Evolutionary conservation across 2,888 invertebrate genomes (phyloP), one percentile per base, ranked within the genome.

Genomic region (Microctonus aethiopoides): DNA sequence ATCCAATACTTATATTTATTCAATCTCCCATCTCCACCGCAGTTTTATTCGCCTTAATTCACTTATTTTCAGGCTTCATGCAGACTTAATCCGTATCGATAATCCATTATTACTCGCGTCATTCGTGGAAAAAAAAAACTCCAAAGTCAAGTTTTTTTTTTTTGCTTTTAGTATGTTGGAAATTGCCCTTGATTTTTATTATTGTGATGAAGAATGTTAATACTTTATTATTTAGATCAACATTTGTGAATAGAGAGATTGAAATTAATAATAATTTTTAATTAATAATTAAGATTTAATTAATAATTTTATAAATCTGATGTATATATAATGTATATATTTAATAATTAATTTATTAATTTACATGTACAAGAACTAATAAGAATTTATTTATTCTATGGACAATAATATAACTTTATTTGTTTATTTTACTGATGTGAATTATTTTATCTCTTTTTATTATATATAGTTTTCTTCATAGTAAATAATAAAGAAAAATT

Each of bases 71-170:
- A 75, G 84, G 85, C 84, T 84, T 85, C 83, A 56, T 59, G 56
- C 51, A 81, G 46, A 7, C 72, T 71, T 71, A 69, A 74, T 66
- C 69, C 39, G 16, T 56, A 61, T 77, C 16, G 85, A 85, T 86
- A 74, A 86, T 84, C 86, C 74, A 71, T 77, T 68, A 75, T 75
- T 76, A 74, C 79, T 83, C 80, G 83, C 82, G 83, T 79, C 81
- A 76, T 36, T 65, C 16, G 20, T 10, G 6, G 57, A n/a, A 16
- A 78, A 81, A 80, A 78, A 74, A 74, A 32, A 74, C 69, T 67
- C 80, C 81, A 83, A 81, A 56, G 24, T 56, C 56, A 56, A 56
- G 56, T 56, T n/a, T 26, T 13, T 56, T 56, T 56, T 26, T 22
- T 24, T 26, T 7, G 6, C 13, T 9, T 54, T 22, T 3, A 41